A percentile compares a stretch with the other conserved stretches of the same genome.
phyloP scores from a whole-genome alignment of 2,888 invertebrate species.

The Lasius fuliginosus region DNA sequence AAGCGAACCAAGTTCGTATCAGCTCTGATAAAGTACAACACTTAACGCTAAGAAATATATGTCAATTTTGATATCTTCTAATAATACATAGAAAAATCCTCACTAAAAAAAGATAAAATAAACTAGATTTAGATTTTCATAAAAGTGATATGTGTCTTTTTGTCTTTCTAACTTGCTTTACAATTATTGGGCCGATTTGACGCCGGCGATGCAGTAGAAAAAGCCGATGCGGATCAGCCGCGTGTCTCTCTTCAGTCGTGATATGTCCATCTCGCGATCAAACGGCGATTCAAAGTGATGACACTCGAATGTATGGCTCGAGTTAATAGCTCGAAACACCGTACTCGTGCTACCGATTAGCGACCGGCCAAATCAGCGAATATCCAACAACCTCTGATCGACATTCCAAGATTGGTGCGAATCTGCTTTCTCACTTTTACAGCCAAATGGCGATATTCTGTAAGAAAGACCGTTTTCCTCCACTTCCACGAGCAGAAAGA shows the following conservation, averaged over 20 bases:
- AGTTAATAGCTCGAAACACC: conserved; percentile 57
- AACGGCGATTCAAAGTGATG: background rate
- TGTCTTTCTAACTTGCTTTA: background rate
- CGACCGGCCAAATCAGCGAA: conserved; percentile 48
- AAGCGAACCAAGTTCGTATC: background rate
- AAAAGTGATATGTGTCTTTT: background rate
- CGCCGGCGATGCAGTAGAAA: background rate
- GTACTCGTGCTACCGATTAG: conserved; percentile 34
- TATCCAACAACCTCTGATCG: conserved; percentile 36
- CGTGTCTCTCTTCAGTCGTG: background rate
- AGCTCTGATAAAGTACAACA: background rate
- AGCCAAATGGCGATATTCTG: background rate
- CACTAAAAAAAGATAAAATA: background rate
- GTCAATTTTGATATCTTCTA: background rate
- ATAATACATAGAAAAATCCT: background rate
- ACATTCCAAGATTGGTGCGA: conserved; percentile 45
- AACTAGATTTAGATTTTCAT: background rate
- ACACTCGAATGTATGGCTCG: conserved; percentile 28
- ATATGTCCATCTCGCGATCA: conserved; percentile 10
- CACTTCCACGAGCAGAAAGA: background rate
- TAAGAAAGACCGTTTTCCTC: background rate
- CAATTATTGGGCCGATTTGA: background rate
- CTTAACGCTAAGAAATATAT: background rate
- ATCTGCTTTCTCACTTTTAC: conserved; percentile 47
- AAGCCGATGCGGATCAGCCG: background rate